Evolutionary conservation across 2,113 vertebrate genomes (phyloP), one percentile per base, ranked within the genome.

Genomic region (Sialia sialis): DNA sequence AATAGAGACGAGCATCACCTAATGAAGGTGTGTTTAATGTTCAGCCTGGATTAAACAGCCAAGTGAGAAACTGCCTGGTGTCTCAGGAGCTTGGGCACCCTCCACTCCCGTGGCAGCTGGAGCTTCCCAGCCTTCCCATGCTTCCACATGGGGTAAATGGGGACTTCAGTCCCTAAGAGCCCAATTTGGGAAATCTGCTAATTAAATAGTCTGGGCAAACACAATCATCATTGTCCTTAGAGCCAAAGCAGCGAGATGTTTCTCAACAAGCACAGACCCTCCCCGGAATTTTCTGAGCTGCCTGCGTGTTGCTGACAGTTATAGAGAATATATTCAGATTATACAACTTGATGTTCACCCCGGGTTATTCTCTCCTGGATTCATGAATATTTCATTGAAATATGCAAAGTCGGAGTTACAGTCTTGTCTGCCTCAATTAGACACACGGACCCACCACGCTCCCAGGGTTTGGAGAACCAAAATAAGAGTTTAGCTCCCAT

Each of bases 321-420:
- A 69, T 22, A 81, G 30, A 58, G 59, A 86, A 83, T 70, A 55
- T 34, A 89, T 83, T 87, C 73, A 58, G 70, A 74, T 74, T 88
- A 13, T 52, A 84, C 51, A 72, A 86, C 88, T 60, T 21, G 52
- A 52, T 86, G 87, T 59, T 95, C 87, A 94, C 75, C 82, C 75
- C 43, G 43, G 72, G 63, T 95, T 94, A 77, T 91, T 87, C 91
- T 87, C 88, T 95, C 64, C 59, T 86, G 79, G 41, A 70, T 76
- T 86, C 78, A 60, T 91, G 51, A 88, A 87, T 93, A 89, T 87
- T 95, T 88, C 59, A 83, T 48, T 38, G 67, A 77, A 84, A 77
- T 91, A 58, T 56, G 48, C 81, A 83, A 85, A 92, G 49, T 54
- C 84, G 76, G 87, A 83, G 66, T 87, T 92, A 68, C 60, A 34